Percentiles rank a stretch among this genome's conserved stretches.
Evolutionary conservation across 2,888 invertebrate species (phyloP).

Genomic region (Apodemia duryi): DNA sequence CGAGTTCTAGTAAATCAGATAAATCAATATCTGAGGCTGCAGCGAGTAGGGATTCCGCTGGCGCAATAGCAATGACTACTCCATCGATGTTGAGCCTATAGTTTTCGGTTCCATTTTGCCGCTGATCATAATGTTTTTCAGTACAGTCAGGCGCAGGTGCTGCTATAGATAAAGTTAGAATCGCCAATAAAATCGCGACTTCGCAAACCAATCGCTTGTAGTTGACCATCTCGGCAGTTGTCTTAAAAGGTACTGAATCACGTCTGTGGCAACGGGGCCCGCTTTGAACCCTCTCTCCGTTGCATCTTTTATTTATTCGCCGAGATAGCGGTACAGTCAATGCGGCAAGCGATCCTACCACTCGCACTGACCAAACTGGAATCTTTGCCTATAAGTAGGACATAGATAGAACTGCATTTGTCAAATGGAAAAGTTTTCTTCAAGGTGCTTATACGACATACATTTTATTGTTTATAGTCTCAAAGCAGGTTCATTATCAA

Average conservation of each 20-base stretch:
- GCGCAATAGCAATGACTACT: constrained; percentile 82
- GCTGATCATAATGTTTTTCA: constrained; percentile 79
- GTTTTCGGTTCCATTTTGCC: constrained; percentile 89
- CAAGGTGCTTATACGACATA: constrained; percentile 14
- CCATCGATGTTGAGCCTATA: constrained; percentile 84
- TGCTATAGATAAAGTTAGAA: constrained; percentile 37
- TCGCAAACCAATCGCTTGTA: constrained; percentile 68
- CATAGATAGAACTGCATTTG: constrained; percentile 22
- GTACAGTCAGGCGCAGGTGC: constrained; percentile 47
- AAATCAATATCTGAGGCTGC: constrained; percentile 70
- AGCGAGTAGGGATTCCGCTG: constrained; percentile 79
- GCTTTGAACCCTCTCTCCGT: constrained; percentile 64
- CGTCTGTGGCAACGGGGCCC: constrained; percentile 46
- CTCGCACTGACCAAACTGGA: constrained; percentile 61
- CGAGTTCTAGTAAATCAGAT: constrained; percentile 30
- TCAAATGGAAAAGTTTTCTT: constrained; percentile 3
- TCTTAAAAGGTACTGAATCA: constrained; percentile 56
- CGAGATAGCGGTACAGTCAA: constrained; percentile 72
- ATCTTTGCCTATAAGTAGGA: constrained; percentile 45
- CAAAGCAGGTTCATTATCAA: neutral
- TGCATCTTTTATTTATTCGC: constrained; percentile 77
- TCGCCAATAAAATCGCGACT: constrained; percentile 45
- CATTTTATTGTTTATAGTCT: constrained; percentile 10
- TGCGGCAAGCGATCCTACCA: constrained; percentile 44
- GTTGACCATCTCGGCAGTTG: constrained; percentile 68